Percentiles rank a stretch among this genome's conserved stretches.
phyloP scores from a whole-genome alignment of 2,888 invertebrate genomes.

The Nemotelus nigrinus region DNA sequence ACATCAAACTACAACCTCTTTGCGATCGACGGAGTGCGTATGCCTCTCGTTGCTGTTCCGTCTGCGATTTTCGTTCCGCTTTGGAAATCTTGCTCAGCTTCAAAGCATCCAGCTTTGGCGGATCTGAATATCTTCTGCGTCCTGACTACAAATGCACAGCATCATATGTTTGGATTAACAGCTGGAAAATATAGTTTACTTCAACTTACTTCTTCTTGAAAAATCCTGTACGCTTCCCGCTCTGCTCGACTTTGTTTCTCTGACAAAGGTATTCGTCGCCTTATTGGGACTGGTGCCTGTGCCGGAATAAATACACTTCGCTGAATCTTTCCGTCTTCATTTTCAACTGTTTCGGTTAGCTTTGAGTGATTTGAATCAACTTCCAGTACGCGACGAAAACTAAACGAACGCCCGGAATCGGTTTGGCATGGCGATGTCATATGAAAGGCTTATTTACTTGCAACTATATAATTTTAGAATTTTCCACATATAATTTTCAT shows the following conservation, averaged over 20 bases:
- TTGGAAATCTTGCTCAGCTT: neutral
- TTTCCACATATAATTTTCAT: neutral
- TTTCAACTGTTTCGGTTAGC: neutral
- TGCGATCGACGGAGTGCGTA: neutral
- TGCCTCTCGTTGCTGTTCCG: neutral
- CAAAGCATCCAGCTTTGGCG: neutral
- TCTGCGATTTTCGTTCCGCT: neutral
- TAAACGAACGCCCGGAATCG: neutral
- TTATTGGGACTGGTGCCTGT: neutral
- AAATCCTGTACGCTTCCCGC: neutral
- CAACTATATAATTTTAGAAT: neutral
- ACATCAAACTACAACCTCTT: neutral
- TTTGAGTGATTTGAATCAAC: neutral
- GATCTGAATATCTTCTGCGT: neutral
- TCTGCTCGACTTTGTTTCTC: neutral
- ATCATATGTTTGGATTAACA: too few relatives aligned
- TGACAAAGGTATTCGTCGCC: neutral
- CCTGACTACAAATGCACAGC: neutral
- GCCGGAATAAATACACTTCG: neutral
- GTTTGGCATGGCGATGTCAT: neutral
- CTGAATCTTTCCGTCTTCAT: neutral
- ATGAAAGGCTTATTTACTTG: neutral
- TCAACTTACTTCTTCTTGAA: constrained; percentile 13
- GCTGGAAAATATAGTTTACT: neutral
- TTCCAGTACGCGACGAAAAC: neutral